Conservation (phyloP, 2,797 vertebrate species). For the Acanthiza pusilla region DNA sequence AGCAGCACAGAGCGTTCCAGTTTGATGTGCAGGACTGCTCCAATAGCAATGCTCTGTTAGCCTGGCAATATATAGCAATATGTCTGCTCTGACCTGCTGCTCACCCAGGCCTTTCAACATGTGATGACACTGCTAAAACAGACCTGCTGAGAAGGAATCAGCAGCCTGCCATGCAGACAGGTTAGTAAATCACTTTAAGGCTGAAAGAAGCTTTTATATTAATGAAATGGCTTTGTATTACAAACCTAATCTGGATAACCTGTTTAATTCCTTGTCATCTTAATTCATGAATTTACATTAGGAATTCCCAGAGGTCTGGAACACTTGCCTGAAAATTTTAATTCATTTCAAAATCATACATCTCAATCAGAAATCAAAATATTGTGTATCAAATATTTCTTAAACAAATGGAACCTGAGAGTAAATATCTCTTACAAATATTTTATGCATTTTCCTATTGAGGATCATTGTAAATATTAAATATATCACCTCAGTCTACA, state of each 20-base stretch:
- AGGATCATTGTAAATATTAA: background rate
- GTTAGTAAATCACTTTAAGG: background rate
- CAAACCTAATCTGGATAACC: constrained; percentile 28
- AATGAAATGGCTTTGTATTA: constrained; percentile 18
- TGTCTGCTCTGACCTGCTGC: background rate
- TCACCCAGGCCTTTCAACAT: background rate
- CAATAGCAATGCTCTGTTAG: background rate
- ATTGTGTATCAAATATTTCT: background rate
- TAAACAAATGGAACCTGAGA: background rate
- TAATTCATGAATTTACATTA: constrained; percentile 9
- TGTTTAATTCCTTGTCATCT: constrained; percentile 16
- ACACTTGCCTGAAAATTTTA: background rate
- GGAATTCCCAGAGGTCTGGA: background rate
- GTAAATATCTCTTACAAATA: background rate
- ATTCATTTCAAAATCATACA: background rate
- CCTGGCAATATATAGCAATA: no score
- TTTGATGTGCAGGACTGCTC: no score
- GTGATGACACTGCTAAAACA: background rate
- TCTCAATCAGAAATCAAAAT: background rate
- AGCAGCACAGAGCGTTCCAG: background rate
- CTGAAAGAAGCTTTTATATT: constrained; percentile 16
- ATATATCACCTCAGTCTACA: background rate
- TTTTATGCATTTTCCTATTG: background rate
- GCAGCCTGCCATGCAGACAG: background rate
- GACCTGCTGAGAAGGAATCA: background rate